These are phyloP conservation scores for Acanthisitta chloris DNA, from an alignment of 2,113 vertebrate species.

Conservation along the genomic window DNA sequence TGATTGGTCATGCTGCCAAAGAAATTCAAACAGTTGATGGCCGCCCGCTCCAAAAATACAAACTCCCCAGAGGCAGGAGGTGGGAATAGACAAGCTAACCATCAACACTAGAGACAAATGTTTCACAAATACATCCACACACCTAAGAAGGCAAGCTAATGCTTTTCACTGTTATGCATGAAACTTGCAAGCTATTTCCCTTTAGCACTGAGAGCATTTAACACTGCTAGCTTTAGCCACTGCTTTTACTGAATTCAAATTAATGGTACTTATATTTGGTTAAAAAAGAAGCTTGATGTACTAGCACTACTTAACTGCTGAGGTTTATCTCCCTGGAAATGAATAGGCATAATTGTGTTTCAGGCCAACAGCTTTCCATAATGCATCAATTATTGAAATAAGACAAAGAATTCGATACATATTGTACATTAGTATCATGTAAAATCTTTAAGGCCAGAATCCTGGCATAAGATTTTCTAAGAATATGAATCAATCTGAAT, in stretches of 20 bases:
- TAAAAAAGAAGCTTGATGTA: conserved; percentile 32
- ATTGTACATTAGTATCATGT: background rate
- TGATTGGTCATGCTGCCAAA: background rate
- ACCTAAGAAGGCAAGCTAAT: background rate
- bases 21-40: background rate
- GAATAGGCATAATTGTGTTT: conserved; percentile 30
- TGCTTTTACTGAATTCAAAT: conserved; percentile 6
- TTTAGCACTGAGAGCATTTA: background rate
- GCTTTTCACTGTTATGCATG: background rate
- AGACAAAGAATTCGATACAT: background rate
- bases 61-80: background rate
- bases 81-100: background rate
- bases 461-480: background rate
- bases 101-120: background rate
- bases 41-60: background rate
- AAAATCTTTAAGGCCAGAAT: conserved; percentile 36
- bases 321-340: conserved; percentile 36
- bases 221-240: background rate
- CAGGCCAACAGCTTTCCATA: conserved; percentile 25
- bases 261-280: conserved; percentile 1
- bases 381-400: conserved; percentile 19
- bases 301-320: conserved; percentile 10
- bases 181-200: background rate
- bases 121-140: background rate
- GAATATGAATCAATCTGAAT: background rate